Percentiles rank a stretch among this genome's conserved stretches.
Conservation (phyloP, 2,113 vertebrate genomes). For the Poecile atricapillus region DNA sequence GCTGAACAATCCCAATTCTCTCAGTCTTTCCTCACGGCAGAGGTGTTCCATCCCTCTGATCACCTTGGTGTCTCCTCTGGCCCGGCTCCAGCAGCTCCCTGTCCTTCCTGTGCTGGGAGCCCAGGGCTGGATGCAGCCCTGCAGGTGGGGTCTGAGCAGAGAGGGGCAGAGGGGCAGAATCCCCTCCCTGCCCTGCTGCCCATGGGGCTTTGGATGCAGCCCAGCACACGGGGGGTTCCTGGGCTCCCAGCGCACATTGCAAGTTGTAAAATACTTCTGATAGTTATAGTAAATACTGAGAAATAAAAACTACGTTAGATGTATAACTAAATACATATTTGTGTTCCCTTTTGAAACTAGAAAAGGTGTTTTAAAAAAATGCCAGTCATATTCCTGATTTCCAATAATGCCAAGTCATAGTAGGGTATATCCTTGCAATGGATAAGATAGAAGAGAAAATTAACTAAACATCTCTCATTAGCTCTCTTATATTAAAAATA, state of each 20-base stretch:
- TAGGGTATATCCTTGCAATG: background rate
- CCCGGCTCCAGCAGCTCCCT: background rate
- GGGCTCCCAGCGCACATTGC: accelerated
- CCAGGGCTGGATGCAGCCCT: background rate
- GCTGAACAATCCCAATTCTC: accelerated
- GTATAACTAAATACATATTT: background rate
- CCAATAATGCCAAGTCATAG: background rate
- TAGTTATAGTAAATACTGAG: background rate
- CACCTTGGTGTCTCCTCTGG: background rate
- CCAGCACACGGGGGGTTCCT: background rate
- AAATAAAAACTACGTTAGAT: background rate
- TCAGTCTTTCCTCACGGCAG: background rate
- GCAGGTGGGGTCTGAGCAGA: background rate
- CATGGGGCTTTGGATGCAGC: background rate
- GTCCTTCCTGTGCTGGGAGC: background rate
- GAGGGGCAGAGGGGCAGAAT: background rate
- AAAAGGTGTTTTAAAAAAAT: background rate
- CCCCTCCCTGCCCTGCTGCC: background rate
- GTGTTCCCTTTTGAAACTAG: background rate
- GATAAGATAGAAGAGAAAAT: background rate
- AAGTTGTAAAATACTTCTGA: background rate
- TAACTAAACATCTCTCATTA: background rate
- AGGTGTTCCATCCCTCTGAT: background rate
- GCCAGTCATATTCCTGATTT: background rate
- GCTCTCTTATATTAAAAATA: background rate